phyloP scores from a whole-genome alignment of 1,140 invertebrate genomes.

The Gonioctena quinquepunctata region DNA sequence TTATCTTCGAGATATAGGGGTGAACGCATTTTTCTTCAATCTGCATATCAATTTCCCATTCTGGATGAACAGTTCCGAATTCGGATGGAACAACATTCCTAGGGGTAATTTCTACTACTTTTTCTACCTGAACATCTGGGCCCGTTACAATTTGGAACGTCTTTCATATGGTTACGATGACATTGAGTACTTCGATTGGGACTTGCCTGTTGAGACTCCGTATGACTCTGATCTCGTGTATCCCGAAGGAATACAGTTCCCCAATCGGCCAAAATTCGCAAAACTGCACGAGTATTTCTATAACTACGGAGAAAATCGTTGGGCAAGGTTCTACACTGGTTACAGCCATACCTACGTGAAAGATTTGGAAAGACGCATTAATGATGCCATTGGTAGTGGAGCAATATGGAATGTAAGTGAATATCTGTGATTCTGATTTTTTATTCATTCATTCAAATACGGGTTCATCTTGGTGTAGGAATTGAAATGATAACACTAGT shows the following conservation, averaged over 20 bases:
- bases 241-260: slow-evolving; percentile 68
- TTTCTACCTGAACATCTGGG: slow-evolving; percentile 63
- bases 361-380: slow-evolving; percentile 55
- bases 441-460: too few species aligned
- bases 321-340: slow-evolving; percentile 36
- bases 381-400: slow-evolving; percentile 58
- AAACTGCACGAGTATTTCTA: slow-evolving; percentile 51
- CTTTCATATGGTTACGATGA: slow-evolving; percentile 65
- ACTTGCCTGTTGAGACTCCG: slow-evolving; percentile 61
- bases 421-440: too few species aligned
- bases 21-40: slow-evolving; percentile 71
- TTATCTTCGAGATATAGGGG: slow-evolving; percentile 71
- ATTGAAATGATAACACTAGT: too few species aligned
- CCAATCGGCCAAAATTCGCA: slow-evolving; percentile 60
- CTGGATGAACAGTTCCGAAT: slow-evolving; percentile 61
- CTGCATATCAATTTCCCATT: slow-evolving; percentile 65
- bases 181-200: slow-evolving; percentile 62
- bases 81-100: slow-evolving; percentile 55
- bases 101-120: slow-evolving; percentile 66
- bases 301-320: slow-evolving; percentile 47
- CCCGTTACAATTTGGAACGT: slow-evolving; percentile 70
- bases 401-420: slow-evolving; percentile 45
- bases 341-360: slow-evolving; percentile 30
- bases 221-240: slow-evolving; percentile 68
- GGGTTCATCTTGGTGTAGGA: too few species aligned